phyloP scores from a whole-genome alignment of 2,888 invertebrate species.

The Dione juno region DNA sequence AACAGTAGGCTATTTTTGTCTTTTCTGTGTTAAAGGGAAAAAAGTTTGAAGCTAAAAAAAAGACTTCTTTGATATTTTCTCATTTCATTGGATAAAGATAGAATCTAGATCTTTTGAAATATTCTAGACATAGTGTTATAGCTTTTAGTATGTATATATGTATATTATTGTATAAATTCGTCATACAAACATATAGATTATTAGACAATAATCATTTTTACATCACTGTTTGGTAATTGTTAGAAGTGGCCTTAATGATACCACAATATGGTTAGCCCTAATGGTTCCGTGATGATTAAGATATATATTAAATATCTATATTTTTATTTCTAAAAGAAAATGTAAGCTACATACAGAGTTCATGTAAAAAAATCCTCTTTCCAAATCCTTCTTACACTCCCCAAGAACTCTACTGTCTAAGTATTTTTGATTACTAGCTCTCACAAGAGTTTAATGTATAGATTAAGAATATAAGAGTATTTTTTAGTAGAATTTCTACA shows the following conservation, averaged over 20 bases:
- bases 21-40: no score
- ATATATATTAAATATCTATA: not conserved
- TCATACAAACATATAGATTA: not conserved
- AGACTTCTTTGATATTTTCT: no score
- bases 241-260: slow-evolving; percentile 17
- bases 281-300: not conserved
- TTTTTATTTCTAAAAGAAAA: not conserved
- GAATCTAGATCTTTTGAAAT: no score
- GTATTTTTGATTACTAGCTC: no score
- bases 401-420: not conserved
- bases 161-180: not conserved
- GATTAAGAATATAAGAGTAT: no score
- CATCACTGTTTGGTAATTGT: slow-evolving; percentile 11
- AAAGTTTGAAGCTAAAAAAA: no score
- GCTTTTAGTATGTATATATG: not conserved
- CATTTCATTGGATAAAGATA: no score
- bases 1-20: no score
- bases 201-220: not conserved
- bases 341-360: no score
- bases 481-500: no score
- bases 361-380: not conserved
- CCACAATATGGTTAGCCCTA: not conserved
- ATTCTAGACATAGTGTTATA: not conserved
- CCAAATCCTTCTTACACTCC: not conserved
- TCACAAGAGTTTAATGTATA: no score